A percentile compares a stretch with the other conserved stretches of the same genome.
phyloP scores from a whole-genome alignment of 92 coral and sea anemone genomes.

The Heliopora coerulea region DNA sequence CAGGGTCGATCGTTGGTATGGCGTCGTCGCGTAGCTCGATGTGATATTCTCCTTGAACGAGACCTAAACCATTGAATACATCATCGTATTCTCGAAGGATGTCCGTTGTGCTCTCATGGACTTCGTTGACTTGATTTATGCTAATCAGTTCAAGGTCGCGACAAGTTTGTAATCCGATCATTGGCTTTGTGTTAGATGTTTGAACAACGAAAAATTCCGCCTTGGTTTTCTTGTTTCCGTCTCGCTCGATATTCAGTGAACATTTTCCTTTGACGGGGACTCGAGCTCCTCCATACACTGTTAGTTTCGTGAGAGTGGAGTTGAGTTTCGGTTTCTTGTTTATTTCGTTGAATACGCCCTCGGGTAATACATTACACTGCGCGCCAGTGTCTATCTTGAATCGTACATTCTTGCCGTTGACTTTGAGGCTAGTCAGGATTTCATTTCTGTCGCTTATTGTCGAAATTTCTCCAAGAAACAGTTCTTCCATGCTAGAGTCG shows the following conservation, averaged over 20 bases:
- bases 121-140: constrained; percentile 25
- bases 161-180: constrained; percentile 45
- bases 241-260: constrained; percentile 30
- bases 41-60: constrained; percentile 53
- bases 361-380: constrained; percentile 48
- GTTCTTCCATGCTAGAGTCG: background rate
- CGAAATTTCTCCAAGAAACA: constrained; percentile 11
- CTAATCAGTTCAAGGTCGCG: constrained; percentile 31
- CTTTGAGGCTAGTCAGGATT: background rate
- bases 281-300: constrained; percentile 47
- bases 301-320: constrained; percentile 32
- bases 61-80: constrained; percentile 54
- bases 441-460: background rate
- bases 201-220: constrained; percentile 37
- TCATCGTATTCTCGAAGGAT: constrained; percentile 23
- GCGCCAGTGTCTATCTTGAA: constrained; percentile 54
- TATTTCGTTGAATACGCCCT: constrained; percentile 9
- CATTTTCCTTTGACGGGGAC: constrained; percentile 44
- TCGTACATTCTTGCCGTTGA: constrained; percentile 17
- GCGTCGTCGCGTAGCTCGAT: constrained; percentile 44
- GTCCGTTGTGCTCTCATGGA: constrained; percentile 8
- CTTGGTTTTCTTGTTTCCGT: constrained; percentile 18
- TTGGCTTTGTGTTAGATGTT: constrained; percentile 37
- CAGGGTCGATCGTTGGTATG: constrained; percentile 48
- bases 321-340: constrained; percentile 26